Percentiles rank a stretch among this genome's conserved stretches.
Evolutionary conservation across 2,888 invertebrate species (phyloP).

Genomic region (Xestia rhomboidea): DNA sequence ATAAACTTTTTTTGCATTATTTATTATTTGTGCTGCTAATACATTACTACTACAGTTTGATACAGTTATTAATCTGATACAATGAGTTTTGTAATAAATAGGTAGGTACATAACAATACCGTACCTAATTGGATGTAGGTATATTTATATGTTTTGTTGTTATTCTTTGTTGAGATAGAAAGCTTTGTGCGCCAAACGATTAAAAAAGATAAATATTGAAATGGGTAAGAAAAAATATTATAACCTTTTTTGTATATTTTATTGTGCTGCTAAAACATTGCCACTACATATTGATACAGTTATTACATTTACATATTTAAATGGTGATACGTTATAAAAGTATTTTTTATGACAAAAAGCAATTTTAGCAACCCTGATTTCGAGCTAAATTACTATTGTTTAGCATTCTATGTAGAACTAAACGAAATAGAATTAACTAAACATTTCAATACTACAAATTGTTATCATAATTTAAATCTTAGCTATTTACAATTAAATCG

Average conservation of each 20-base stretch:
- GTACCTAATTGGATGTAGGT: neutral
- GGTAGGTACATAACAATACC: neutral
- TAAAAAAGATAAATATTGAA: neutral
- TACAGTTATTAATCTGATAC: constrained; percentile 30
- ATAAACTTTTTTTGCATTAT: constrained; percentile 16
- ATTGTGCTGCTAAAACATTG: constrained; percentile 58
- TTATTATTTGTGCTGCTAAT: constrained; percentile 62
- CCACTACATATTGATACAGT: constrained; percentile 56
- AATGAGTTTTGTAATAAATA: neutral
- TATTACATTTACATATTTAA: constrained; percentile 30
- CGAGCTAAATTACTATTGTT: constrained; percentile 45
- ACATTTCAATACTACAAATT: constrained; percentile 17
- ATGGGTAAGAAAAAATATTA: neutral
- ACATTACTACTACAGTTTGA: constrained; percentile 55
- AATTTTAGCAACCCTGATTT: constrained; percentile 55
- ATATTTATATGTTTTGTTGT: neutral
- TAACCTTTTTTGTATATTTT: constrained; percentile 30
- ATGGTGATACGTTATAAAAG: constrained; percentile 27
- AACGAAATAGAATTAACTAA: constrained; percentile 11
- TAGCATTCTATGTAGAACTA: constrained; percentile 25
- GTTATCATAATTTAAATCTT: constrained; percentile 1
- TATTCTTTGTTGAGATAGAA: neutral
- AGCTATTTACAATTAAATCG: constrained; percentile 51
- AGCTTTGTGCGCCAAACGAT: neutral
- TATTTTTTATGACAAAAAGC: constrained; percentile 17